Evolutionary conservation across 2,888 invertebrate species (phyloP).

Genomic region (Pecten maximus): DNA sequence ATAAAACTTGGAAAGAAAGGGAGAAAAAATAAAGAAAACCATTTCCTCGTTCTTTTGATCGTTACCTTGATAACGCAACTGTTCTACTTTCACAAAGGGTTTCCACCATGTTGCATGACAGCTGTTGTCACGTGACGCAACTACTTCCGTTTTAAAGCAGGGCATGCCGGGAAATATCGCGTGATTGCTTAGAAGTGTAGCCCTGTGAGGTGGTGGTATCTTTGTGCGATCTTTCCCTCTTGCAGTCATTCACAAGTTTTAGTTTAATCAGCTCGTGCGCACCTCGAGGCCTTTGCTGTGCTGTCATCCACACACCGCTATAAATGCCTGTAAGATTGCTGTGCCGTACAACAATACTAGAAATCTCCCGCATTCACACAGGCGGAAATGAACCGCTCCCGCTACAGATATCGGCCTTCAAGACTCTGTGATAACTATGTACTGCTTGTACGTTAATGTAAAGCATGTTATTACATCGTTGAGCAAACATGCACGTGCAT

Average conservation of each 20-base stretch:
- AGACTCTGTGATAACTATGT: neutral
- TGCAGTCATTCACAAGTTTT: constrained; percentile 22
- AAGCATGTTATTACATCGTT: neutral
- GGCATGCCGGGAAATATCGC: neutral
- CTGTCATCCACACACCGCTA: neutral
- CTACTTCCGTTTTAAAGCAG: constrained; percentile 1
- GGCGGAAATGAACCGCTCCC: neutral
- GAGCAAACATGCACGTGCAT: neutral
- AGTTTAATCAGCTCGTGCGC: neutral
- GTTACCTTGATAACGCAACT: neutral
- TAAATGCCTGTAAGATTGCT: neutral
- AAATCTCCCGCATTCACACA: neutral
- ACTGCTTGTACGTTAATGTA: neutral
- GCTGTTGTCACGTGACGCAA: neutral
- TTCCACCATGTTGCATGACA: neutral
- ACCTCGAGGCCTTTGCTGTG: neutral
- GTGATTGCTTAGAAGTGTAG: neutral
- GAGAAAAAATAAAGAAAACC: neutral
- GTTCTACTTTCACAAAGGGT: neutral
- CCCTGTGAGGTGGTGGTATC: neutral
- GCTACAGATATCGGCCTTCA: neutral
- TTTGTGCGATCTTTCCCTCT: neutral
- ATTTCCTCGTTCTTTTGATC: neutral
- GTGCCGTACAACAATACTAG: neutral
- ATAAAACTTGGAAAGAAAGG: neutral